These are phyloP conservation scores for Leptopilina myrica DNA, from an alignment of 2,888 invertebrate species.

Conservation along the genomic window DNA sequence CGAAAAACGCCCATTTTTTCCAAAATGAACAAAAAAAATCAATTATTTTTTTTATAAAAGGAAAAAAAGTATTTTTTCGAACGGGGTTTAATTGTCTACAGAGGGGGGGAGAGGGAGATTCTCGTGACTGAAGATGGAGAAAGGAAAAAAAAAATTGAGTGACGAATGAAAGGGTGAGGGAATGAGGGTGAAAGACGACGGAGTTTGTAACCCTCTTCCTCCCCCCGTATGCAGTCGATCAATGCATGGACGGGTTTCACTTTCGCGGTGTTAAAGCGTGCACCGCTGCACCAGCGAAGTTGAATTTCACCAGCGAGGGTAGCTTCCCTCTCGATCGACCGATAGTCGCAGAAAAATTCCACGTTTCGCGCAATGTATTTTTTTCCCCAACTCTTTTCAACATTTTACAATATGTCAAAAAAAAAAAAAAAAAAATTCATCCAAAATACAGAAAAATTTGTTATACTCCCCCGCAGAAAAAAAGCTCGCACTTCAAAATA, in stretches of 20 bases:
- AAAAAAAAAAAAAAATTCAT: too few relatives aligned
- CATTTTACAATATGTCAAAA: too few relatives aligned
- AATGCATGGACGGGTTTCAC: slow-evolving; percentile 77
- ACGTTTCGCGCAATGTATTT: slow-evolving; percentile 5
- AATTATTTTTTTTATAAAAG: too few relatives aligned
- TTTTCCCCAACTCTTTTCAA: slow-evolving; percentile 4
- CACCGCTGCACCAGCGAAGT: slow-evolving; percentile 62
- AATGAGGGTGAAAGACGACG: slow-evolving; percentile 61
- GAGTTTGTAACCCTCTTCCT: slow-evolving; percentile 67
- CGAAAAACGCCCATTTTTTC: too few relatives aligned
- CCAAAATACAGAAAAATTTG: too few relatives aligned
- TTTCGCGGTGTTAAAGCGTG: slow-evolving; percentile 76
- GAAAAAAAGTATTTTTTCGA: too few relatives aligned
- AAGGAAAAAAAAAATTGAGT: slow-evolving; percentile 78
- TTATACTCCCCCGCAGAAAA: too few relatives aligned
- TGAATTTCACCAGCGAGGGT: slow-evolving; percentile 53
- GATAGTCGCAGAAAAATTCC: slow-evolving; percentile 31
- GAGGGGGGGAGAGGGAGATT: not conserved
- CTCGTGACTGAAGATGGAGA: slow-evolving; percentile 76
- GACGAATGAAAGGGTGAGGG: slow-evolving; percentile 58
- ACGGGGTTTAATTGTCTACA: too few relatives aligned
- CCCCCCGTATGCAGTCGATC: slow-evolving; percentile 75
- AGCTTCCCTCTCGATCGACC: slow-evolving; percentile 46
- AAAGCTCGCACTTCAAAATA: too few relatives aligned
- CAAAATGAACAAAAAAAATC: too few relatives aligned